Evolutionary conservation across 2,888 invertebrate species (phyloP).

Genomic region (Dynastes maya): DNA sequence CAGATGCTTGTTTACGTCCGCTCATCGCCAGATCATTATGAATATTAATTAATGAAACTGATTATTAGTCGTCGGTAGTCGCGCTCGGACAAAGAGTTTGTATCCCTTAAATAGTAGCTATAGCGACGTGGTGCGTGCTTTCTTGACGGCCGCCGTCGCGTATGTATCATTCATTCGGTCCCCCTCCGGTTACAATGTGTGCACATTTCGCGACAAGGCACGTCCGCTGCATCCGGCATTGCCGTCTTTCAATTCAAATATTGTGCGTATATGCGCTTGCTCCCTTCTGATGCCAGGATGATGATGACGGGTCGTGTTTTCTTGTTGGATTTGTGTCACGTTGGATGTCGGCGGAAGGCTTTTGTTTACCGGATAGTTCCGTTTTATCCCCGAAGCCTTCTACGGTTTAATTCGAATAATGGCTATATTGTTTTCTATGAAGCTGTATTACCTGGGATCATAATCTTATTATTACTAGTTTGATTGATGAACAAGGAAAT

Average conservation of each 20-base stretch:
- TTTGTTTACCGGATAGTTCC: constrained; percentile 20
- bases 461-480: too few species aligned
- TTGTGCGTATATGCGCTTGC: not conserved
- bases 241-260: constrained; percentile 48
- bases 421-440: too few species aligned
- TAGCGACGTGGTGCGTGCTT: constrained; percentile 50
- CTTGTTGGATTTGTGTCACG: constrained; percentile 6
- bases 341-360: constrained; percentile 12
- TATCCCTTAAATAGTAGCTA: constrained; percentile 53
- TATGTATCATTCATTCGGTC: constrained; percentile 31
- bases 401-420: not conserved
- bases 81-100: constrained; percentile 53
- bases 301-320: constrained; percentile 20
- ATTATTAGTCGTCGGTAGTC: constrained; percentile 58
- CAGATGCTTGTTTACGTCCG: constrained; percentile 29
- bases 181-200: constrained; percentile 29
- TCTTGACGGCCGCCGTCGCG: constrained; percentile 16
- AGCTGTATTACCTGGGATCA: too few species aligned
- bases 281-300: constrained; percentile 5
- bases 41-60: constrained; percentile 57
- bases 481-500: too few species aligned
- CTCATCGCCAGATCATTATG: constrained; percentile 48
- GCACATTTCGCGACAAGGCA: constrained; percentile 49
- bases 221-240: constrained; percentile 48
- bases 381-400: not conserved